phyloP scores from a whole-genome alignment of 2,797 vertebrate genomes.

The Bryconaethiops microstoma region DNA sequence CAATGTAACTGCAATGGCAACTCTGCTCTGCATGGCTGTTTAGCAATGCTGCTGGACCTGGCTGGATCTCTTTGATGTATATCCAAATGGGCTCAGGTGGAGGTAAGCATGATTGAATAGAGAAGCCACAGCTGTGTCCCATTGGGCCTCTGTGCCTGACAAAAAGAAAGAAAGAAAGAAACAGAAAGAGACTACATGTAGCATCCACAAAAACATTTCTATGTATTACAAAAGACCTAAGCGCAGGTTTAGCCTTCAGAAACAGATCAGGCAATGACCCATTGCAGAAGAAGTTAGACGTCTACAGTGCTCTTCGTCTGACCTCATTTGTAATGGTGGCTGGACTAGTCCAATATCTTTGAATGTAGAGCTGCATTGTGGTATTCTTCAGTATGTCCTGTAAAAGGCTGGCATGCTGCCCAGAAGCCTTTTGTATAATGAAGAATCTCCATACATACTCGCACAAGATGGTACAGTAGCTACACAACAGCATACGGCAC shows the following conservation, averaged over 20 bases:
- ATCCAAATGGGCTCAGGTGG: conserved; percentile 26
- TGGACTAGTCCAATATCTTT: conserved; percentile 24
- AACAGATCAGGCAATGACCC: conserved; percentile 15
- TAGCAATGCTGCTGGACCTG: conserved; percentile 21
- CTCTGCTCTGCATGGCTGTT: not conserved
- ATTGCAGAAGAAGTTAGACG: not conserved
- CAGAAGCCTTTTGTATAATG: conserved; percentile 45
- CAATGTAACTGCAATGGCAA: not conserved
- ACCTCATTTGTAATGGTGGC: conserved; percentile 35
- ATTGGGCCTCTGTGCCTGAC: not conserved
- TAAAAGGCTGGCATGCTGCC: conserved; percentile 48
- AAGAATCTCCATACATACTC: conserved; percentile 16
- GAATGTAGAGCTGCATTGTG: conserved; percentile 41
- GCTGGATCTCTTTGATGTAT: conserved; percentile 5
- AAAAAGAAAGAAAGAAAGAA: not conserved
- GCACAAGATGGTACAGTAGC: conserved; percentile 16
- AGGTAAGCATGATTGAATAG: conserved; percentile 16
- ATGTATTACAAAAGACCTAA: conserved; percentile 8
- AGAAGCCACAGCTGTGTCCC: not conserved
- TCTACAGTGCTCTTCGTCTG: conserved; percentile 27
- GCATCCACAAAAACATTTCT: not conserved
- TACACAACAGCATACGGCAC: conserved; percentile 27
- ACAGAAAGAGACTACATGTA: not conserved
- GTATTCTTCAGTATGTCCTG: conserved; percentile 34
- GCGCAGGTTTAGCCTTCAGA: conserved; percentile 14